A percentile compares a stretch with the other conserved stretches of the same genome.
phyloP scores from a whole-genome alignment of 1,140 invertebrate species.

The Pogonus chalceus region DNA sequence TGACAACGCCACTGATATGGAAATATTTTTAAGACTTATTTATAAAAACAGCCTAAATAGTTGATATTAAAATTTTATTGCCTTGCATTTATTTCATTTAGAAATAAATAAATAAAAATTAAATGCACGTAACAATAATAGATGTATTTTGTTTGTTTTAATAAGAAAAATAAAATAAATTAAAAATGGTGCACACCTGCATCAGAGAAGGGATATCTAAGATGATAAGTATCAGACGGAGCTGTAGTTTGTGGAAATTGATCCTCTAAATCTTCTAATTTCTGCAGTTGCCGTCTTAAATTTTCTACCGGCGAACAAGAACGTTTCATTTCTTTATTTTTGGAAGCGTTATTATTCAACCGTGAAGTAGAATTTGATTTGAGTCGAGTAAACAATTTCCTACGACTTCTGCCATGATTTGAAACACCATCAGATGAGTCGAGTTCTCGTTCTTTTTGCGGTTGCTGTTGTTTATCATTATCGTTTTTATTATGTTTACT shows the following conservation, averaged over 20 bases:
- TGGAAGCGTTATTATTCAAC: slow-evolving; percentile 33
- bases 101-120: no score
- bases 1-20: neutral
- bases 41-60: no score
- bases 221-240: slow-evolving; percentile 55
- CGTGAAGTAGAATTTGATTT: slow-evolving; percentile 49
- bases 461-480: slow-evolving; percentile 20
- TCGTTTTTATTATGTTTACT: slow-evolving; percentile 23
- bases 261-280: slow-evolving; percentile 68
- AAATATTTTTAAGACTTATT: no score
- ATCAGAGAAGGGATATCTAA: slow-evolving; percentile 63
- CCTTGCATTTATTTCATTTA: no score
- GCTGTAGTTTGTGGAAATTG: slow-evolving; percentile 57
- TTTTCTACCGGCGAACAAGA: slow-evolving; percentile 63
- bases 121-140: no score
- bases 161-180: slow-evolving; percentile 2
- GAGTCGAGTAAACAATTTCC: slow-evolving; percentile 50
- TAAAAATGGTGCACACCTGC: slow-evolving; percentile 37
- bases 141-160: no score
- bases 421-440: slow-evolving; percentile 28
- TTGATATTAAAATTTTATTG: no score
- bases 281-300: slow-evolving; percentile 61
- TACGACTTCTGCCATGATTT: slow-evolving; percentile 35
- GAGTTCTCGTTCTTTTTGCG: slow-evolving; percentile 17
- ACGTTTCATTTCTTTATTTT: slow-evolving; percentile 32